Conservation (phyloP, 2,888 invertebrate genomes). For the Mechanitis messenoides region DNA sequence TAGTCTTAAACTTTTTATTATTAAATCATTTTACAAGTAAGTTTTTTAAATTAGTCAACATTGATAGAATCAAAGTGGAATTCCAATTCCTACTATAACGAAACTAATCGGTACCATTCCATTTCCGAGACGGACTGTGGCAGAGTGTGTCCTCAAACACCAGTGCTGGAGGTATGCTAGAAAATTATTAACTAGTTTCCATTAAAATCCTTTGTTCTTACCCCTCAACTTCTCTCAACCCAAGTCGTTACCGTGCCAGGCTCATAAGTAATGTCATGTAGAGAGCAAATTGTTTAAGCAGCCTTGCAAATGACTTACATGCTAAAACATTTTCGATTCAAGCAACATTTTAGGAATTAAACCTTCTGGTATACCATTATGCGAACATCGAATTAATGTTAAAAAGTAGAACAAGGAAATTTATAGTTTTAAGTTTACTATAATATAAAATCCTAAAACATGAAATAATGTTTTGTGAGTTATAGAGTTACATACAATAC, state of each 20-base stretch:
- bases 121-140: background rate
- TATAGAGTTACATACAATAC: too few relatives aligned
- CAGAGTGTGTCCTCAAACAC: background rate
- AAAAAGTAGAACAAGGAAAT: background rate
- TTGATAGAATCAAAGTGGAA: too few relatives aligned
- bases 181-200: background rate
- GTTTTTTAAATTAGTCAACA: too few relatives aligned
- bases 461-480: too few relatives aligned
- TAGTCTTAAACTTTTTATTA: too few relatives aligned
- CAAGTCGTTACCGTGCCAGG: conserved; percentile 1
- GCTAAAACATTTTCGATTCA: conserved; percentile 1
- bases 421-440: background rate
- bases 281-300: conserved; percentile 7
- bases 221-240: background rate
- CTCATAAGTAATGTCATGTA: conserved; percentile 2
- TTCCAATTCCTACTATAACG: too few relatives aligned
- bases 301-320: conserved; percentile 2
- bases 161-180: background rate
- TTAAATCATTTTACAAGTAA: too few relatives aligned
- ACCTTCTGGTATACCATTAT: background rate
- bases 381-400: background rate
- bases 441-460: too few relatives aligned
- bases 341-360: conserved; percentile 2
- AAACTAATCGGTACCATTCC: background rate
- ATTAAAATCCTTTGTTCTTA: background rate